A percentile compares a stretch with the other conserved stretches of the same genome.
Conservation (phyloP, 92 coral and sea anemone species). For the Umimayanthus kanabou region DNA sequence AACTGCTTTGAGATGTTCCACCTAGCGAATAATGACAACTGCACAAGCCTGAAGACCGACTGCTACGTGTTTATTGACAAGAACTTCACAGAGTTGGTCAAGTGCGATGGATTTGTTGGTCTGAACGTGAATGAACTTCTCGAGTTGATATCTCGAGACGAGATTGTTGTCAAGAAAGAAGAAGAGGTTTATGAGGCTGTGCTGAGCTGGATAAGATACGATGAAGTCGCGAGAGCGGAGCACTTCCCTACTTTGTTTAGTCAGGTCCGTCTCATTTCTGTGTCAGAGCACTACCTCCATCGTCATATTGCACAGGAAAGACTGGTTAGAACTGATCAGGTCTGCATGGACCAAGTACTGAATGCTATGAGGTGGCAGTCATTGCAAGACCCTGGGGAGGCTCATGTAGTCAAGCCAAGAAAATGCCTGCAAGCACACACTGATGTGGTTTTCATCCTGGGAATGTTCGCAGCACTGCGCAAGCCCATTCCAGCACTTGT, state of each 20-base stretch:
- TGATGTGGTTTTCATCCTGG: conserved; percentile 38
- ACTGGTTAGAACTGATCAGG: conserved; percentile 26
- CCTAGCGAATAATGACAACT: conserved; percentile 35
- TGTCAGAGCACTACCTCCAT: conserved; percentile 35
- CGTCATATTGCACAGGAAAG: conserved; percentile 42
- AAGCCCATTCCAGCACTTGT: conserved; percentile 39
- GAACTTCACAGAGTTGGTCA: conserved; percentile 34
- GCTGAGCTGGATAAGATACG: conserved; percentile 28
- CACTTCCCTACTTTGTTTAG: conserved; percentile 16
- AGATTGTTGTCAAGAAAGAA: conserved; percentile 43
- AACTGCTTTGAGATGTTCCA: conserved; percentile 42
- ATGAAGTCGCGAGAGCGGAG: conserved; percentile 27
- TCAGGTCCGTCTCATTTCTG: conserved; percentile 32
- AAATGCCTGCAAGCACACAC: conserved; percentile 39
- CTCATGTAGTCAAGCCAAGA: conserved; percentile 33
- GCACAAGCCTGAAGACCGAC: conserved; percentile 32
- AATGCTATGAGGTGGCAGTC: conserved; percentile 46
- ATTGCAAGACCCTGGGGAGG: conserved; percentile 36
- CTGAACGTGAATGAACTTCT: conserved; percentile 28
- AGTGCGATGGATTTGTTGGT: conserved; percentile 28
- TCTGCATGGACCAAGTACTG: conserved; percentile 38
- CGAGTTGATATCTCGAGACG: conserved; percentile 40
- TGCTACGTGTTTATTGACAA: conserved; percentile 38
- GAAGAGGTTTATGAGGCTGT: conserved; percentile 44
- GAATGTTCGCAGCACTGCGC: conserved; percentile 41